Base-by-base conservation (phyloP, 2,888 invertebrate genomes). In the Tenthredo distinguenda region DNA sequence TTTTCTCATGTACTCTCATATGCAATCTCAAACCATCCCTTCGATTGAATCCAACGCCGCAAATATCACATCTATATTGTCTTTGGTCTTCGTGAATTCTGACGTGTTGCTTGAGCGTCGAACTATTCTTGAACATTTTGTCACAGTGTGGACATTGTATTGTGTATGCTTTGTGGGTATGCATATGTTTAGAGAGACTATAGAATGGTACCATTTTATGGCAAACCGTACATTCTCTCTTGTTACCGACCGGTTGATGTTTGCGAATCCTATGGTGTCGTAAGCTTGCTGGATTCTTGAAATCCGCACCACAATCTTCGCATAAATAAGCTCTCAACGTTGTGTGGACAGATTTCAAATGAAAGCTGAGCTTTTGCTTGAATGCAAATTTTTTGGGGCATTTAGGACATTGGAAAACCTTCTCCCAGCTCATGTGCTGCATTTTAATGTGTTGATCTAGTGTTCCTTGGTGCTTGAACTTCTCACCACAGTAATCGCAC, bases 181-280 rank as follows among this genome's bases (percentile, higher is more conserved):
- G 93, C 93, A 93, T 93, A 72, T 93, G 93, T 83, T 93, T 93
- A 0, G 93, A 93, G n/a, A 93, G 89, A 84, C 93, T 92, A 84
- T 93, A 93, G 85, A 93, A 92, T 4, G 93, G 93, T 15, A 93
- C 91, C 86, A 93, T 84, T 85, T 93, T 93, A 26, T 90, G 90
- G 74, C 93, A 93, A 40, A 93, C 92, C 1, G 88, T 88, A 86
- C 93, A 93, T 83, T 93, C 93, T 1, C 92, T 89, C 85, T 92
- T 93, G 85, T 92, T 93, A 1, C 93, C 92, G 0, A 90, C 88
- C 0, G 92, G 91, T 85, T 92, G 92, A 86, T 93, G 93, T 76
- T 93, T 93, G n/a, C 93, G 89, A 34, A 93, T 92, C 83, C 92
- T 89, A 83, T 93, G 93, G 86, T 93, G 93, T 62, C 93, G 87